Evolutionary conservation across 2,888 invertebrate species (phyloP).

Genomic region (Acleris emargana): DNA sequence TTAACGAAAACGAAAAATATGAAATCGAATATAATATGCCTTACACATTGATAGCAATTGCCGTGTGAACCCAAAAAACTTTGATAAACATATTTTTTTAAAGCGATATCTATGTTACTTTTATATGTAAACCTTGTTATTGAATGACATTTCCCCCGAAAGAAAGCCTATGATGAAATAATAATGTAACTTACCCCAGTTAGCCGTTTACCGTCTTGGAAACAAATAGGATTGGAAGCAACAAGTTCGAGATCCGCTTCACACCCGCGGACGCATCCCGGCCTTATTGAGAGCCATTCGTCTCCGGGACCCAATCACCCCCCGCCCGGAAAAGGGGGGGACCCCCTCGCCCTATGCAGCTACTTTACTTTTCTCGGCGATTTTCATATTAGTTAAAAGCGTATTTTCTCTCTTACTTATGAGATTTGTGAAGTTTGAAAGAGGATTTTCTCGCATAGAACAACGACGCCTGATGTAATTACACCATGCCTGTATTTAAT

Average conservation of each 20-base stretch:
- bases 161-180: conserved; percentile 21
- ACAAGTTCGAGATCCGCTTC: conserved; percentile 71
- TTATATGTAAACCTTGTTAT: no score
- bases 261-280: conserved; percentile 58
- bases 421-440: conserved; percentile 39
- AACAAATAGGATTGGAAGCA: conserved; percentile 62
- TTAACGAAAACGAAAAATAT: no score
- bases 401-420: conserved; percentile 34
- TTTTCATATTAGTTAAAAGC: conserved; percentile 49
- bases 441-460: conserved; percentile 29
- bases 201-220: conserved; percentile 37
- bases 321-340: conserved; percentile 22
- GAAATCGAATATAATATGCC: no score
- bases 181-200: conserved; percentile 22
- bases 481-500: neutral
- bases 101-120: no score
- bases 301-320: conserved; percentile 59
- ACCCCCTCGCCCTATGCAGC: conserved; percentile 36
- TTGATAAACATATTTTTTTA: no score
- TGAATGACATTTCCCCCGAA: conserved; percentile 5
- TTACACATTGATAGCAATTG: no score
- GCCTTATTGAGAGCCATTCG: conserved; percentile 68
- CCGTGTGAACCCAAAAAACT: no score
- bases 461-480: conserved; percentile 24
- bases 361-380: conserved; percentile 48